Percentiles rank a stretch among this genome's conserved stretches.
These are phyloP conservation scores for Polylopha cassiicola DNA, from an alignment of 2,888 invertebrate genomes.

Conservation along the genomic window DNA sequence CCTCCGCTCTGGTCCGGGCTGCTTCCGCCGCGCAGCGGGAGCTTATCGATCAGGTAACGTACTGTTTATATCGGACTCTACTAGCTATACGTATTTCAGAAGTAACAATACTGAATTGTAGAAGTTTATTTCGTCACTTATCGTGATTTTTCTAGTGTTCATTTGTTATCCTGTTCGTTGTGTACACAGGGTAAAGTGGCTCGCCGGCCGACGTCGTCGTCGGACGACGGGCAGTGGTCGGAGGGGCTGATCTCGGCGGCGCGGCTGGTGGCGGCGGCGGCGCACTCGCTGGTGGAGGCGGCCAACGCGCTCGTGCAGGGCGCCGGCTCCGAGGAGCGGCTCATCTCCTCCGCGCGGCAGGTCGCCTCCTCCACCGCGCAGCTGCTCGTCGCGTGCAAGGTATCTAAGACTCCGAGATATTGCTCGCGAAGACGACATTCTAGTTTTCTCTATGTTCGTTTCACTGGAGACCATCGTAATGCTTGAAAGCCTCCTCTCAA, in stretches of 20 bases:
- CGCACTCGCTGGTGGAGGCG: conserved; percentile 97
- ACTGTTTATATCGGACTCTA: not conserved
- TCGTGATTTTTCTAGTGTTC: too few species aligned
- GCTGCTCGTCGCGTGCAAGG: conserved; percentile 97
- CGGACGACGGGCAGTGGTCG: conserved; percentile 98
- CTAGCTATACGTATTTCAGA: not conserved
- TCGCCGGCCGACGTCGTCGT: conserved; percentile 87
- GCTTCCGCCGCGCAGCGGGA: conserved; percentile 98
- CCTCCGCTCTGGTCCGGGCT: conserved; percentile 96
- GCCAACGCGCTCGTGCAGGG: conserved; percentile 98
- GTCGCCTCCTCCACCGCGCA: conserved; percentile 99
- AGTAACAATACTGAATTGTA: not conserved
- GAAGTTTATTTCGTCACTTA: too few species aligned
- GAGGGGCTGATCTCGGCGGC: conserved; percentile 98
- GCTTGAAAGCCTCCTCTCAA: too few species aligned
- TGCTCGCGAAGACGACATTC: too few species aligned
- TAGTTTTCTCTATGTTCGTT: too few species aligned
- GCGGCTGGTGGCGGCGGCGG: conserved; percentile 96
- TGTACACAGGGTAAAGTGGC: conserved; percentile 86
- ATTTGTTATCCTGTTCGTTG: not conserved
- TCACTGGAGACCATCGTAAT: too few species aligned
- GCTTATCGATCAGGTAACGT: conserved; percentile 87
- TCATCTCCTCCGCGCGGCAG: conserved; percentile 97
- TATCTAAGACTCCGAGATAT: conserved; percentile 22
- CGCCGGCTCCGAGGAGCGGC: conserved; percentile 93